These are phyloP conservation scores for Pachyrhynchus sulphureomaculatus DNA, from an alignment of 1,140 invertebrate species.

Conservation along the genomic window DNA sequence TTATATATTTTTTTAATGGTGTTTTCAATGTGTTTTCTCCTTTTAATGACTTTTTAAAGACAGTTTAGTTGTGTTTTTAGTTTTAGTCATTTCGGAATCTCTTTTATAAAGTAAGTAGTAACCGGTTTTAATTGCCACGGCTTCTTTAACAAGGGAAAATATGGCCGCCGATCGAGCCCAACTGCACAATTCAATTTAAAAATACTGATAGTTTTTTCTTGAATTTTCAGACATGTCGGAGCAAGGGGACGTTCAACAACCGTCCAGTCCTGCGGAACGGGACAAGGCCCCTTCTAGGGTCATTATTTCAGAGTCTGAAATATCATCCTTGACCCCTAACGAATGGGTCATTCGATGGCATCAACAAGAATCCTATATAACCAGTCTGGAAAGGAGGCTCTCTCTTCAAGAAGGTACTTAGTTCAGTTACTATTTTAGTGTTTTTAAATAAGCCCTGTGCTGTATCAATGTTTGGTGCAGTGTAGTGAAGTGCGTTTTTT, in stretches of 20 bases:
- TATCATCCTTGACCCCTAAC: conserved; percentile 35
- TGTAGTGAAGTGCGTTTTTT: conserved; percentile 42
- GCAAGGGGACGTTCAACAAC: conserved; percentile 36
- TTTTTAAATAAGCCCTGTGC: conserved; percentile 29
- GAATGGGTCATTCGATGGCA: conserved; percentile 47
- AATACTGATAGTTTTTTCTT: not conserved
- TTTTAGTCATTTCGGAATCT: not conserved
- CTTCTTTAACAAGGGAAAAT: not conserved
- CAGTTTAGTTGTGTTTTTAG: conserved; percentile 19
- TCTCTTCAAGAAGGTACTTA: conserved; percentile 51
- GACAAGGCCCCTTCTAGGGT: conserved; percentile 42
- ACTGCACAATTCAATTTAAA: not conserved
- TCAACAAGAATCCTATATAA: conserved; percentile 48
- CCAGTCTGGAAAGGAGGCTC: conserved; percentile 44
- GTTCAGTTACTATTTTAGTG: conserved; percentile 45
- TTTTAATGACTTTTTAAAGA: conserved; percentile 7
- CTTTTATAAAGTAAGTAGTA: conserved; percentile 7
- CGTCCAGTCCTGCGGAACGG: conserved; percentile 37
- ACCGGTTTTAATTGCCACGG: conserved; percentile 6
- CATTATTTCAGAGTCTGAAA: conserved; percentile 42
- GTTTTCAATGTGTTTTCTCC: not conserved
- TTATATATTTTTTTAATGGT: not conserved
- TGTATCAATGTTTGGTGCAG: conserved; percentile 46
- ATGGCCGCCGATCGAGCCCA: conserved; percentile 1
- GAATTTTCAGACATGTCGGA: conserved; percentile 39